Evolutionary conservation across 2,797 vertebrate species (phyloP).

Genomic region (Synanceia verrucosa): DNA sequence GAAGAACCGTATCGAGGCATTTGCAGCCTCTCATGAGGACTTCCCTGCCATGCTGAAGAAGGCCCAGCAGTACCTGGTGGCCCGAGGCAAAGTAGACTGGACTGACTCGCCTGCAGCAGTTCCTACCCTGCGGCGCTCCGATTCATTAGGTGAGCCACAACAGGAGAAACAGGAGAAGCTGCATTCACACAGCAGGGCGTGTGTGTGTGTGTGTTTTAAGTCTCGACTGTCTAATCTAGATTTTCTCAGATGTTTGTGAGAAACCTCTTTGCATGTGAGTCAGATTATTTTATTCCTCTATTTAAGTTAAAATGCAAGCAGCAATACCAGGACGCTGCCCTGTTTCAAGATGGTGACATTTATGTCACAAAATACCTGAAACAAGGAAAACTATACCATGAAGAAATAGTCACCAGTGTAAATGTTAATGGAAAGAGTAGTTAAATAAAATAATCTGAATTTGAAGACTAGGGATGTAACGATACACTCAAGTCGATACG

Average conservation of each 20-base stretch:
- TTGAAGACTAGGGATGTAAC: no score
- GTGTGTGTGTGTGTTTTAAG: not conserved
- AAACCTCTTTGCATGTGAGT: not conserved
- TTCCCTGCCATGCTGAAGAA: slow-evolving; percentile 92
- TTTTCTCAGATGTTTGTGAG: not conserved
- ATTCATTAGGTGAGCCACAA: slow-evolving; percentile 88
- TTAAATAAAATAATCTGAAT: no score
- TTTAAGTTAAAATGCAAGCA: no score
- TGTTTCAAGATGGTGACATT: no score
- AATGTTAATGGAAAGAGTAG: no score
- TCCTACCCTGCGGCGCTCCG: slow-evolving; percentile 85
- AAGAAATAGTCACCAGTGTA: no score
- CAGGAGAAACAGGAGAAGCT: not conserved
- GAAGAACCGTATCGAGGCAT: slow-evolving; percentile 96
- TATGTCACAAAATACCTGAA: no score
- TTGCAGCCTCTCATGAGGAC: slow-evolving; percentile 92
- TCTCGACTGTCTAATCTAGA: not conserved
- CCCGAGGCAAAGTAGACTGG: slow-evolving; percentile 92
- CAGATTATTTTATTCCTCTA: no score
- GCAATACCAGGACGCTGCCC: no score
- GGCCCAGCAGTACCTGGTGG: slow-evolving; percentile 94
- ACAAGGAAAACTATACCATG: no score
- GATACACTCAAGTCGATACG: no score
- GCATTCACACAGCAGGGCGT: not conserved
- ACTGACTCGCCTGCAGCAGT: slow-evolving; percentile 76